Conservation (phyloP, 35 echinoderm and acorn worm genomes). For the Apostichopus californicus region DNA sequence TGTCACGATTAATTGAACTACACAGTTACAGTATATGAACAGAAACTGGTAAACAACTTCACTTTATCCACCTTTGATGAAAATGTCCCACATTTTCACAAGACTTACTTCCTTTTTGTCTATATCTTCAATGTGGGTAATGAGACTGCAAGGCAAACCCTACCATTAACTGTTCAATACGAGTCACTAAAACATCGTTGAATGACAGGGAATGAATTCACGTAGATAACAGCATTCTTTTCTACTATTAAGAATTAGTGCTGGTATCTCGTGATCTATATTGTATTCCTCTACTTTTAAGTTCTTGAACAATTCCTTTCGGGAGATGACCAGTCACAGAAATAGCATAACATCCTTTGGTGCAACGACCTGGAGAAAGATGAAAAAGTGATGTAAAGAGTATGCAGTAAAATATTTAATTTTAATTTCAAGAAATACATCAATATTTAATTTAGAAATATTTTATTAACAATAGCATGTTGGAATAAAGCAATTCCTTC, state of each 20-base stretch:
- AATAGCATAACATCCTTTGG: slow-evolving; percentile 93
- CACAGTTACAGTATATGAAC: too few relatives aligned
- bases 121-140: not conserved
- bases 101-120: not conserved
- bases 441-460: too few relatives aligned
- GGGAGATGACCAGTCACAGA: slow-evolving; percentile 95
- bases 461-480: too few relatives aligned
- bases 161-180: not conserved
- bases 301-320: slow-evolving; percentile 79
- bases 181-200: not conserved
- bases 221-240: not conserved
- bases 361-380: slow-evolving; percentile 71
- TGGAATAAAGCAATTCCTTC: too few relatives aligned
- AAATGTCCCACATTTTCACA: not conserved
- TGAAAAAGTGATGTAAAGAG: not conserved
- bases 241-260: slow-evolving; percentile 67
- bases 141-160: not conserved
- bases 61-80: too few relatives aligned
- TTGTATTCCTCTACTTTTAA: slow-evolving; percentile 84
- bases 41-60: too few relatives aligned
- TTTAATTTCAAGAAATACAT: too few relatives aligned
- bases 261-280: slow-evolving; percentile 98
- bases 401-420: too few relatives aligned
- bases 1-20: not conserved
- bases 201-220: not conserved